A percentile compares a stretch with the other conserved stretches of the same genome.
These are phyloP conservation scores for Vulpes ferrilata DNA, from an alignment of 2,113 vertebrate genomes.

Conservation along the genomic window DNA sequence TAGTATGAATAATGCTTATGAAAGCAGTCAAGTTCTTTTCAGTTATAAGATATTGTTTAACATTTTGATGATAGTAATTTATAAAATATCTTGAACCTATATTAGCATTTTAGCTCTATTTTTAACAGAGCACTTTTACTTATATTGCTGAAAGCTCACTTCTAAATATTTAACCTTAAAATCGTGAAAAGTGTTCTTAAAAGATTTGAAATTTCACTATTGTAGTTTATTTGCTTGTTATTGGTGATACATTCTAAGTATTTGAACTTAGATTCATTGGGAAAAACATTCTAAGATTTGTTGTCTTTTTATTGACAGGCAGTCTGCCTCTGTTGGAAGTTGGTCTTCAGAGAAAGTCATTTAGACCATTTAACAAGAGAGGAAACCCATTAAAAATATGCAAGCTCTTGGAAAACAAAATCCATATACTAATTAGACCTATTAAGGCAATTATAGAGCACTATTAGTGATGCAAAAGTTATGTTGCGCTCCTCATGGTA, in stretches of 20 bases:
- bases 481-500: conserved; percentile 50
- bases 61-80: not conserved
- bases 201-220: not conserved
- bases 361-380: conserved; percentile 75
- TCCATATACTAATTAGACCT: conserved; percentile 75
- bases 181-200: conserved; percentile 1
- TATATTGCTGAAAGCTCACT: conserved; percentile 13
- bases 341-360: conserved; percentile 68
- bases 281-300: not conserved
- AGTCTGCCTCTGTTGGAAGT: conserved; percentile 22
- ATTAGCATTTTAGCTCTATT: conserved; percentile 40
- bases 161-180: conserved; percentile 56
- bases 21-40: conserved; percentile 3
- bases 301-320: conserved; percentile 34
- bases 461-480: conserved; percentile 67
- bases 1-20: not conserved
- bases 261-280: conserved; percentile 33
- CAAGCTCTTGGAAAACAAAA: conserved; percentile 77
- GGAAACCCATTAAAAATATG: conserved; percentile 76
- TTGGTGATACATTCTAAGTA: conserved; percentile 42
- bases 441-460: conserved; percentile 72
- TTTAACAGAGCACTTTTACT: conserved; percentile 21
- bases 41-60: not conserved
- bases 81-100: not conserved
- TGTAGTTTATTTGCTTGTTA: not conserved